phyloP scores from a whole-genome alignment of 2,113 vertebrate genomes.

The Hydrochoerus hydrochaeris region DNA sequence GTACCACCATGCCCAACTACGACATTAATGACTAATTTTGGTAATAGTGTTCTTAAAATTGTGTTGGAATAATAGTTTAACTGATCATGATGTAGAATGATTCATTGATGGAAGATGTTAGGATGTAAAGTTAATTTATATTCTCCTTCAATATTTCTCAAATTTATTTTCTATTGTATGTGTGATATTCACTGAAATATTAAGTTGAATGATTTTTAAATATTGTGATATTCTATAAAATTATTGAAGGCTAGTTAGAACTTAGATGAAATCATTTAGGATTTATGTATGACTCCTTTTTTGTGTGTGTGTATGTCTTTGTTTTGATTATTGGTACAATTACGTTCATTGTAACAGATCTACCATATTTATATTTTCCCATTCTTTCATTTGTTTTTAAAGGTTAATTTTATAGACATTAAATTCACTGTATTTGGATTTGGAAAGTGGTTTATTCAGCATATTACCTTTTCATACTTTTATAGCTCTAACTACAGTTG shows the following conservation, averaged over 20 bases:
- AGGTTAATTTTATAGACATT: background rate
- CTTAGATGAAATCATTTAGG: background rate
- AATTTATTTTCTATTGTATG: background rate
- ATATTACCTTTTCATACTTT: background rate
- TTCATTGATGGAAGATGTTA: background rate
- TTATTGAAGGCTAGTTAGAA: background rate
- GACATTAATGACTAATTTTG: background rate
- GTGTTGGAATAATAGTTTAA: background rate
- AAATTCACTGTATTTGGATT: background rate
- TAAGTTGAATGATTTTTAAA: background rate
- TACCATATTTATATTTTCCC: background rate
- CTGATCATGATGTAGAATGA: background rate
- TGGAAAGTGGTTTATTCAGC: background rate
- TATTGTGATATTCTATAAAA: background rate
- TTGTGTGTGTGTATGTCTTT: background rate
- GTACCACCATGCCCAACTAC: too few relatives aligned
- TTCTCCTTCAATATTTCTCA: background rate
- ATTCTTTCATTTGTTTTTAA: background rate
- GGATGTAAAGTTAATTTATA: background rate
- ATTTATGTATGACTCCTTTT: too few relatives aligned
- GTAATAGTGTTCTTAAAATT: background rate
- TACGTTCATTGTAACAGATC: background rate
- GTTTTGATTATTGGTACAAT: background rate
- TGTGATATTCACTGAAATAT: background rate
- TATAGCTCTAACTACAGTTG: background rate